Base-by-base conservation (phyloP, 2,113 vertebrate genomes). In the Mohoua ochrocephala region DNA sequence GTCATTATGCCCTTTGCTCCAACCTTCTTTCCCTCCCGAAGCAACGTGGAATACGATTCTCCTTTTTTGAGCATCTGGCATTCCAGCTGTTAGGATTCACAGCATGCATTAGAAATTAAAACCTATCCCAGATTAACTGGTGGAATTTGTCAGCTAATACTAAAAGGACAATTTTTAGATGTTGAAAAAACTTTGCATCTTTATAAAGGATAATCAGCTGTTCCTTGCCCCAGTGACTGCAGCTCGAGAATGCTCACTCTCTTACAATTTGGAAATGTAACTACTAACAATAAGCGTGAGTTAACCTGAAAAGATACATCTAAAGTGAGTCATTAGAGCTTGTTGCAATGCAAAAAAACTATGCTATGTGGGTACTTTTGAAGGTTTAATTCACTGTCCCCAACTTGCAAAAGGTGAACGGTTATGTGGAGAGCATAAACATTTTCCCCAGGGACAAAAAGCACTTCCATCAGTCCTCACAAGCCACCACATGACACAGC, bases 21-120 rank as follows among this genome's bases (percentile, higher is more conserved):
- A 73, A 65, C n/a, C 42, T 75, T 52, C 33, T 33, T 47, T 22
- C 53, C 37, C 31, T 74, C 52, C 78, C 23, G 17, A 15, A 41
- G 70, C 10, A 49, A 50, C 0, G 0, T 2, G 7, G 64, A 47
- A 45, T 52, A 60, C 15, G 50, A 90, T 78, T 78, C 45, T 61
- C 64, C 50, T 57, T 44, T 75, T 41, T 52, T 22, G 42, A 82
- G 82, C 86, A 85, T 82, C 75, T 88, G 79, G 65, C 52, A 85
- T 39, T 75, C 69, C 86, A 87, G 86, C 65, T 92, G 79, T 41
- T 63, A 60, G 52, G 65, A 91, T 61, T 83, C 76, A 35, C 60
- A 28, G 33, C 11, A 7, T 1, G 10, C 56, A n/a, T 31, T 53
- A 79, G 76, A 76, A 86, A 88, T 86, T 26, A 91, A 92, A 95